Evolutionary conservation across 1,140 invertebrate species (phyloP), one percentile per base, ranked within the genome.

Genomic region (Lethocerus indicus): DNA sequence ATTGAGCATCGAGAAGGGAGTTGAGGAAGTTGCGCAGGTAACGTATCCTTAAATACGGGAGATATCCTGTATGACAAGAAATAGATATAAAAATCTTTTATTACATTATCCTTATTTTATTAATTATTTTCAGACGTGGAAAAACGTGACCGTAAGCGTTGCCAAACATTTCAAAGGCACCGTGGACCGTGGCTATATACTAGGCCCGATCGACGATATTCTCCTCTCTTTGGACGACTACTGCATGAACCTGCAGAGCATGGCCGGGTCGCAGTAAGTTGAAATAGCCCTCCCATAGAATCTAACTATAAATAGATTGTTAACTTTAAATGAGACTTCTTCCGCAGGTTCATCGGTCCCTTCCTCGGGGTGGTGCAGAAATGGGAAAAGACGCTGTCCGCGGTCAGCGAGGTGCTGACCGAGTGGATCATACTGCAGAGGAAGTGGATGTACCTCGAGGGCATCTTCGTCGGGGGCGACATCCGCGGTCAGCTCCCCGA

Each of bases 371-470:
- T 73, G 25, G 85, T 90, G 0, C 81, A 87, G 61, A 79, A 75
- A 50, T 91, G 85, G 87, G 87, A 92, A 57, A 81, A 79, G 47
- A 72, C 71, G 12, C 65, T 94, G 54, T 78, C 83, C 1, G 72
- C 75, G 6, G 83, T 92, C 43, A 76, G 77, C 2, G 87, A 91
- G 65, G 84, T 91, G 3, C 72, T 93, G 9, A 85, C 88, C 58
- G 75, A 80, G 42, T 92, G 88, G 88, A 67, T 86, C 58, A 68
- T 77, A 2, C 76, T 87, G 2, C 88, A 92, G 60, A 69, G 76
- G 52, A 90, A 87, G 63, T 93, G 88, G 88, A 68, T 92, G 50
- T 88, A 91, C 60, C 67, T 93, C 48, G 88, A 91, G 61, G 86
- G 87, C 0, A 90, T 93, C 39, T 93, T 92, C 61, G 76, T 89